phyloP scores from a whole-genome alignment of 2,797 vertebrate species.

The Girardinus metallicus region DNA sequence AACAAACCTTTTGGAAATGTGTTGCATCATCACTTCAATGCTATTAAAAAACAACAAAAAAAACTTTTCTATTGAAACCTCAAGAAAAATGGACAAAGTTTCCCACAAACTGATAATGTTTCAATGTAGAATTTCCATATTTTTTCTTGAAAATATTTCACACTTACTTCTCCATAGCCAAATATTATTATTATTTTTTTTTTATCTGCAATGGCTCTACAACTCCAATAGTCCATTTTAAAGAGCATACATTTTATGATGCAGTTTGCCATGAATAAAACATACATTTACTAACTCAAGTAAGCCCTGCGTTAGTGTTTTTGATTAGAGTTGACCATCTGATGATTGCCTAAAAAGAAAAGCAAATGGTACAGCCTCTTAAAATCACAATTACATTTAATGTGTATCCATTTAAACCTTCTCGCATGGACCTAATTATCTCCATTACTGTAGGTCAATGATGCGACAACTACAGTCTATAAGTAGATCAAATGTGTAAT shows the following conservation, averaged over 20 bases:
- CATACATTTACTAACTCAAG: slow-evolving; percentile 9
- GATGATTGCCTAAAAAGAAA: slow-evolving; percentile 34
- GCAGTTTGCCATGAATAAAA: slow-evolving; percentile 13
- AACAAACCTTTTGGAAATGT: not conserved
- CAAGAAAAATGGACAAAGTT: not conserved
- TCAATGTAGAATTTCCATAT: not conserved
- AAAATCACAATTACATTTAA: slow-evolving; percentile 38
- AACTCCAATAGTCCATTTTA: not conserved
- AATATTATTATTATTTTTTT: no score
- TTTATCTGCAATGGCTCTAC: not conserved
- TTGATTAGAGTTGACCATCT: slow-evolving; percentile 31
- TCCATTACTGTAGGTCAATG: slow-evolving; percentile 48
- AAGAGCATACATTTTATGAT: not conserved
- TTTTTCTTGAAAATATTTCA: not conserved
- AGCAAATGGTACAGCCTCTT: slow-evolving; percentile 34
- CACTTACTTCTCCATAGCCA: no score
- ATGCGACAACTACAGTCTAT: slow-evolving; percentile 42
- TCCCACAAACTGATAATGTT: not conserved
- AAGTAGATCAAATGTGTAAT: slow-evolving; percentile 40
- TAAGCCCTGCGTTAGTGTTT: slow-evolving; percentile 4
- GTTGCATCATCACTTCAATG: not conserved
- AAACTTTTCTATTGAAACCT: not conserved
- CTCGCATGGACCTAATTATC: slow-evolving; percentile 43
- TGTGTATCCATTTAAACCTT: slow-evolving; percentile 57
- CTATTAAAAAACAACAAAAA: not conserved